These are phyloP conservation scores for Hypothenemus hampei DNA, from an alignment of 1,140 invertebrate species.

Conservation along the genomic window DNA sequence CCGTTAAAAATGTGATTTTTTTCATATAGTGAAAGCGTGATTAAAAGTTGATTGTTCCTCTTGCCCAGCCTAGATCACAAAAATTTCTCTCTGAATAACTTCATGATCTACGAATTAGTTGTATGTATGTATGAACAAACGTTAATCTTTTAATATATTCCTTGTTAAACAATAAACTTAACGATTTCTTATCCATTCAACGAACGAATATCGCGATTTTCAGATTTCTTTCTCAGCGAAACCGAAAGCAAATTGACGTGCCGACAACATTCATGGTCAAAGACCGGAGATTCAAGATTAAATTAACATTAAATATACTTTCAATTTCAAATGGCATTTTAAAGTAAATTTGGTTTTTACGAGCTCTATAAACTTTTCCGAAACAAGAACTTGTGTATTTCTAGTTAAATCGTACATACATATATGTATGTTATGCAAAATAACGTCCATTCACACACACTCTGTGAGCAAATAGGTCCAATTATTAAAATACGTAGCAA, in stretches of 20 bases:
- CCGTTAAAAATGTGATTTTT: too few species aligned
- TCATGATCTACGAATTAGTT: neutral
- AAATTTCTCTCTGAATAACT: constrained; percentile 3
- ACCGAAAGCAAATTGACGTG: constrained; percentile 4
- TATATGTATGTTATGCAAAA: too few species aligned
- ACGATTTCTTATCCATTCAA: too few species aligned
- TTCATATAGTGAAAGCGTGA: constrained; percentile 3
- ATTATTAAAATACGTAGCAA: constrained; percentile 3
- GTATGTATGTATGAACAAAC: neutral
- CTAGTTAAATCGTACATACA: too few species aligned
- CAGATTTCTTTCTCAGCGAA: constrained; percentile 1
- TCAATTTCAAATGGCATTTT: neutral
- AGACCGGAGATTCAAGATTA: constrained; percentile 1
- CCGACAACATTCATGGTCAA: neutral
- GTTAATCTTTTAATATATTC: neutral
- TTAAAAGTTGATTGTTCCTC: neutral
- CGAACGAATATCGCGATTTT: too few species aligned
- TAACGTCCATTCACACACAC: neutral
- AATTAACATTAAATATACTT: neutral
- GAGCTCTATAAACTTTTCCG: too few species aligned
- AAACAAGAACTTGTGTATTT: too few species aligned
- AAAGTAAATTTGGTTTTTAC: too few species aligned
- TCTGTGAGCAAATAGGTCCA: neutral
- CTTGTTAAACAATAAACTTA: neutral
- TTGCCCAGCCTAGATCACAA: constrained; percentile 1